These are phyloP conservation scores for Lanius collurio DNA, from an alignment of 2,113 vertebrate genomes.

Conservation along the genomic window DNA sequence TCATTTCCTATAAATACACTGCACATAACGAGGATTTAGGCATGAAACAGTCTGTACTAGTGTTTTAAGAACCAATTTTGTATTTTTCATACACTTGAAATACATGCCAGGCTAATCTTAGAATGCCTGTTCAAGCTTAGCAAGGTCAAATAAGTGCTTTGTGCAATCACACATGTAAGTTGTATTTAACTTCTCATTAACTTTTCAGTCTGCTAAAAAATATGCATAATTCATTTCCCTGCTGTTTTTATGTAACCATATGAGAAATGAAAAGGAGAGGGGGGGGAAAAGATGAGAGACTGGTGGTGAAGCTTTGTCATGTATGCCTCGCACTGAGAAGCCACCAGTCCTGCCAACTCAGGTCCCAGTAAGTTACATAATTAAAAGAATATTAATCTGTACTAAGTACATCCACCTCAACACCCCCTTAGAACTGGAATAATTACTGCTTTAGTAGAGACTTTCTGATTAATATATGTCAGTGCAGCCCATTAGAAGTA, in stretches of 20 bases:
- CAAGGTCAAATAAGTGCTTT: slow-evolving; percentile 45
- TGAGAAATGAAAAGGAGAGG: neutral
- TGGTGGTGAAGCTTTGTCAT: neutral
- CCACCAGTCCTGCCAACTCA: neutral
- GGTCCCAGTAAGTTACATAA: neutral
- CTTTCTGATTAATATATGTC: slow-evolving; percentile 9
- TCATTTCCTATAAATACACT: slow-evolving; percentile 40
- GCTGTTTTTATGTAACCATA: slow-evolving; percentile 31
- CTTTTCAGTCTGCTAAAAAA: slow-evolving; percentile 33
- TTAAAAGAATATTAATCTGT: slow-evolving; percentile 42
- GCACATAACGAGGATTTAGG: slow-evolving; percentile 25
- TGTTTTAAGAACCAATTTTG: neutral
- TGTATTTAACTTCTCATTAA: slow-evolving; percentile 55
- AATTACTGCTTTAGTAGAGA: slow-evolving; percentile 13
- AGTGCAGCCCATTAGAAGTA: neutral
- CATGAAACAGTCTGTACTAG: slow-evolving; percentile 25
- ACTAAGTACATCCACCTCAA: neutral
- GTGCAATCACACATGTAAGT: slow-evolving; percentile 18
- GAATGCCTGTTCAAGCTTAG: slow-evolving; percentile 32
- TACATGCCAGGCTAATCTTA: slow-evolving; percentile 46
- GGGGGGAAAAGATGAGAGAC: neutral
- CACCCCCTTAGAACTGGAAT: neutral
- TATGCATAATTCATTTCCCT: slow-evolving; percentile 33
- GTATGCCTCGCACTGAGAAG: neutral
- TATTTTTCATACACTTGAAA: slow-evolving; percentile 20